phyloP scores from a whole-genome alignment of 2,888 invertebrate genomes.

The Chelonus formosanus region DNA sequence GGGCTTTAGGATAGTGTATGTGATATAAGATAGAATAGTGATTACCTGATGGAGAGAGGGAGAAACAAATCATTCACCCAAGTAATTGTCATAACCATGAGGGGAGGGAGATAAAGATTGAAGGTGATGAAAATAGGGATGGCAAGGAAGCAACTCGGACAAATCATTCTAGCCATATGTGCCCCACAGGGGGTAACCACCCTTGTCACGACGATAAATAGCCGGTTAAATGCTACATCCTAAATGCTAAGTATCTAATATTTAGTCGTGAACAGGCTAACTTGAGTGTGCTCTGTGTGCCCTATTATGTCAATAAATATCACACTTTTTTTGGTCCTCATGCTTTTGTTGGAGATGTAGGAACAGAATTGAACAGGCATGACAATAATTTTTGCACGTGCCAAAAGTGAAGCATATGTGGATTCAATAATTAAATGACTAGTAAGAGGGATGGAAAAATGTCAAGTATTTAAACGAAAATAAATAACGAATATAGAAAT shows the following conservation, averaged over 20 bases:
- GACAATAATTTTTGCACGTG: no score
- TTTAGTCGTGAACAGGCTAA: slow-evolving; percentile 19
- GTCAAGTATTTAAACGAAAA: no score
- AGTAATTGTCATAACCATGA: slow-evolving; percentile 26
- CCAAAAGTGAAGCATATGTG: no score
- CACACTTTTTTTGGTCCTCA: slow-evolving; percentile 32
- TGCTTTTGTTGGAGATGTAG: not conserved
- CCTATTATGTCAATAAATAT: slow-evolving; percentile 37
- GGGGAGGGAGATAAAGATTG: slow-evolving; percentile 12
- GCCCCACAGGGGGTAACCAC: slow-evolving; percentile 54
- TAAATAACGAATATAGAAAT: no score
- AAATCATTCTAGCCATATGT: slow-evolving; percentile 58
- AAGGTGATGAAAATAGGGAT: slow-evolving; percentile 44
- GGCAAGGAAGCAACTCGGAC: slow-evolving; percentile 37
- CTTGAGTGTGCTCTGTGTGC: slow-evolving; percentile 20
- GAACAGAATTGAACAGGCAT: no score
- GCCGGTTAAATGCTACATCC: slow-evolving; percentile 51
- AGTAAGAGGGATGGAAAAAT: no score
- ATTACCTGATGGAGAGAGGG: no score
- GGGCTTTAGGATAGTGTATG: not conserved
- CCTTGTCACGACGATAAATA: slow-evolving; percentile 49
- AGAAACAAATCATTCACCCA: slow-evolving; percentile 14
- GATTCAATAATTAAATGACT: no score
- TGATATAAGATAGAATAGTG: not conserved
- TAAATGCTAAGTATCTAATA: slow-evolving; percentile 47